phyloP scores from a whole-genome alignment of 2,888 invertebrate genomes.

The Pelosia muscerda region DNA sequence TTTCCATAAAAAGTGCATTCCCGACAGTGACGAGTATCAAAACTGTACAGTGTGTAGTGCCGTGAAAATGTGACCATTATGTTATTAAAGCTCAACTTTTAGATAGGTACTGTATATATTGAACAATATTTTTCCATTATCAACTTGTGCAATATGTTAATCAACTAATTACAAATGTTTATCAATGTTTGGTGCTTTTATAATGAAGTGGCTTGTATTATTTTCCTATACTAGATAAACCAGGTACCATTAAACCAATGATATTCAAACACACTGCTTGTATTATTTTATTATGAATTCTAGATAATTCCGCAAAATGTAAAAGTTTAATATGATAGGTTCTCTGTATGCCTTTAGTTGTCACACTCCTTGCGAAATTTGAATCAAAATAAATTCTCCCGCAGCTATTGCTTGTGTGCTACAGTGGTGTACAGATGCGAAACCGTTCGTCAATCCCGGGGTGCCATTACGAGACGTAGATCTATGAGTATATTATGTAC shows the following conservation, averaged over 20 bases:
- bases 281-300: conserved; percentile 21
- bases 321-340: too few species aligned
- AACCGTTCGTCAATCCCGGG: too few species aligned
- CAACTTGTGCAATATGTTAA: conserved; percentile 55
- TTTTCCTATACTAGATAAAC: conserved; percentile 55
- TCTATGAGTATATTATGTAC: too few species aligned
- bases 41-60: conserved; percentile 79
- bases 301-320: not conserved
- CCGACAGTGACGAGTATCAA: conserved; percentile 73
- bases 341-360: too few species aligned
- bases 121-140: conserved; percentile 47
- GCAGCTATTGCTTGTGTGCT: too few species aligned
- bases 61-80: conserved; percentile 74
- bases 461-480: too few species aligned
- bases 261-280: conserved; percentile 31
- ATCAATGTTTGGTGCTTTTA: conserved; percentile 73
- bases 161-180: conserved; percentile 50
- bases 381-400: too few species aligned
- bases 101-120: conserved; percentile 59
- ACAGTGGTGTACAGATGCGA: too few species aligned
- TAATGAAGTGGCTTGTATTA: conserved; percentile 73
- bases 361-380: too few species aligned
- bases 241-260: conserved; percentile 36
- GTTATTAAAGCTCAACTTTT: conserved; percentile 63
- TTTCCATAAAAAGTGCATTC: conserved; percentile 95